These are phyloP conservation scores for Rhingia rostrata DNA, from an alignment of 2,888 invertebrate genomes.

Conservation along the genomic window DNA sequence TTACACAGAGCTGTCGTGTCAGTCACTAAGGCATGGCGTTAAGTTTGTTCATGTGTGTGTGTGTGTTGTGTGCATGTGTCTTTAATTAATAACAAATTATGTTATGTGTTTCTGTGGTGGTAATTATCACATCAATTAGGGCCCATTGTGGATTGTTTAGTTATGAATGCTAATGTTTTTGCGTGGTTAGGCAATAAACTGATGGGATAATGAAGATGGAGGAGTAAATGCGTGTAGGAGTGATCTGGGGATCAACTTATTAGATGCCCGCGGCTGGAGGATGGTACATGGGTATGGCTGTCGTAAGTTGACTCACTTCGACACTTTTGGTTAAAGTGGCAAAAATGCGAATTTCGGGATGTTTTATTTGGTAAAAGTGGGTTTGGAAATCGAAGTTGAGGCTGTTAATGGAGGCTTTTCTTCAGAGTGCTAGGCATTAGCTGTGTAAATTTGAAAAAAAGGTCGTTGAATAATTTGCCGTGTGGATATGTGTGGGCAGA, in stretches of 20 bases:
- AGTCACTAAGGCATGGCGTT: conserved; percentile 29
- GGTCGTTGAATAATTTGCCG: too few relatives aligned
- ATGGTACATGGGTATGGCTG: too few relatives aligned
- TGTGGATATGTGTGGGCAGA: too few relatives aligned
- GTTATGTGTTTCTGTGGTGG: conserved; percentile 52
- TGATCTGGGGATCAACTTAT: conserved; percentile 12
- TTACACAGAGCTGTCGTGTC: conserved; percentile 34
- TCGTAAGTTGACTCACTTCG: too few relatives aligned
- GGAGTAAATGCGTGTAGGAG: not conserved
- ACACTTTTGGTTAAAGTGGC: too few relatives aligned
- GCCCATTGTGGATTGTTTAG: conserved; percentile 58
- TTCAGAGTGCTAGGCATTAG: too few relatives aligned
- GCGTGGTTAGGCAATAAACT: conserved; percentile 44
- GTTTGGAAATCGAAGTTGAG: too few relatives aligned
- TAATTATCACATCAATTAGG: conserved; percentile 68
- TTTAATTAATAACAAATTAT: conserved; percentile 74
- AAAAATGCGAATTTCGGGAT: too few relatives aligned
- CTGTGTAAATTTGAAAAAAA: too few relatives aligned
- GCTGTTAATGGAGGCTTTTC: too few relatives aligned
- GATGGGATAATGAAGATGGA: conserved; percentile 40
- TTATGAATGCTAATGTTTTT: conserved; percentile 60
- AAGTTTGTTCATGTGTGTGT: conserved; percentile 4
- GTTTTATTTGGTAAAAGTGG: too few relatives aligned
- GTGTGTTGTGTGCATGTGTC: conserved; percentile 35
- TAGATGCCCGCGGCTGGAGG: not conserved